These are phyloP conservation scores for Ptychobarbus kaznakovi DNA, from an alignment of 2,797 vertebrate genomes.

Conservation along the genomic window DNA sequence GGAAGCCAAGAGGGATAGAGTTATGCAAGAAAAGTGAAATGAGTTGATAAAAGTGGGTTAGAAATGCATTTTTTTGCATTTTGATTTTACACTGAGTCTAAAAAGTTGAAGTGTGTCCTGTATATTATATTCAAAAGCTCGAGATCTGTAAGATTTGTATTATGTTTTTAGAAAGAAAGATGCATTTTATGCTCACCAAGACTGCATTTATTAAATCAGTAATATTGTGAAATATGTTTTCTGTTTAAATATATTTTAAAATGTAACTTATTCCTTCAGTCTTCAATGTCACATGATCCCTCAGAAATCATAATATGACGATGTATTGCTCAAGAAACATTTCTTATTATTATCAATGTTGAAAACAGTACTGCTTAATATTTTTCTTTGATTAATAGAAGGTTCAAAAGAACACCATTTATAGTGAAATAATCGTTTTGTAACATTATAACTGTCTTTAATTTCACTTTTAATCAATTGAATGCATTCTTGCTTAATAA, in stretches of 20 bases:
- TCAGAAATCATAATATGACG: not conserved
- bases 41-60: not conserved
- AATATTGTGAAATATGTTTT: not conserved
- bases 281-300: not conserved
- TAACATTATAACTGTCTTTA: not conserved
- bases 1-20: constrained; percentile 25
- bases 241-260: not conserved
- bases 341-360: too few species aligned
- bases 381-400: not conserved
- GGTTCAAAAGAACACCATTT: not conserved
- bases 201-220: not conserved
- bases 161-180: not conserved
- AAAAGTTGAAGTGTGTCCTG: not conserved
- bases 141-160: not conserved
- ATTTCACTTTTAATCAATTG: not conserved
- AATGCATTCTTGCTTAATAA: not conserved
- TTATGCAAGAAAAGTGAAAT: not conserved
- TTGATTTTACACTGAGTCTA: not conserved
- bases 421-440: not conserved
- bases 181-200: not conserved
- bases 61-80: not conserved
- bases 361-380: too few species aligned
- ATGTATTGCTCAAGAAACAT: too few species aligned
- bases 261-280: not conserved
- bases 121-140: not conserved